These are phyloP conservation scores for Gari tellinella DNA, from an alignment of 2,888 invertebrate species.

Conservation along the genomic window DNA sequence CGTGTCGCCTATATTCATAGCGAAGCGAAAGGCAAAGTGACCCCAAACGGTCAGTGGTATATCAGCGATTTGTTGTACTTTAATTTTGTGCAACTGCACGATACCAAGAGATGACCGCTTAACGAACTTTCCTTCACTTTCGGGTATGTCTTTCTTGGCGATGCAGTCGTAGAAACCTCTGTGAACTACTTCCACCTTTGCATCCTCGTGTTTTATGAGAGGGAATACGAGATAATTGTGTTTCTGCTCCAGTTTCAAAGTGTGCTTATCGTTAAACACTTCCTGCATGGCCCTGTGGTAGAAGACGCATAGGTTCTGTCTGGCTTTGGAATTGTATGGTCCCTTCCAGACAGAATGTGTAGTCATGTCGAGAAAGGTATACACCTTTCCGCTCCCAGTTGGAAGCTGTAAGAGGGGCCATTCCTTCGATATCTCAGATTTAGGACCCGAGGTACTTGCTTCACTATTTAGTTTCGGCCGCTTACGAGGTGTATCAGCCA, in stretches of 20 bases:
- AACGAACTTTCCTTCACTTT: constrained; percentile 38
- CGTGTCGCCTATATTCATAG: constrained; percentile 40
- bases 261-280: constrained; percentile 36
- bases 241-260: constrained; percentile 20
- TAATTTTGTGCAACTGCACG: constrained; percentile 35
- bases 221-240: constrained; percentile 33
- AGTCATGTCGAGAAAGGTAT: constrained; percentile 24
- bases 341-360: constrained; percentile 36
- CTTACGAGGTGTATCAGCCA: neutral
- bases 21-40: constrained; percentile 37
- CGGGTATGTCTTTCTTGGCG: constrained; percentile 24
- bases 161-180: constrained; percentile 45
- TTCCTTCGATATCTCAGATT: neutral
- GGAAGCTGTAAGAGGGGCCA: constrained; percentile 39
- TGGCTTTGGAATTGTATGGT: constrained; percentile 25
- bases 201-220: constrained; percentile 10
- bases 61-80: neutral
- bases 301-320: constrained; percentile 35
- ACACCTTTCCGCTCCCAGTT: constrained; percentile 50
- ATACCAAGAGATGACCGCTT: constrained; percentile 38
- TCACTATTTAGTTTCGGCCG: neutral
- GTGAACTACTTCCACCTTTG: neutral
- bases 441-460: neutral
- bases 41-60: constrained; percentile 37
- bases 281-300: constrained; percentile 40